Base-by-base conservation (phyloP, 2,797 vertebrate genomes). In the Parambassis ranga region DNA sequence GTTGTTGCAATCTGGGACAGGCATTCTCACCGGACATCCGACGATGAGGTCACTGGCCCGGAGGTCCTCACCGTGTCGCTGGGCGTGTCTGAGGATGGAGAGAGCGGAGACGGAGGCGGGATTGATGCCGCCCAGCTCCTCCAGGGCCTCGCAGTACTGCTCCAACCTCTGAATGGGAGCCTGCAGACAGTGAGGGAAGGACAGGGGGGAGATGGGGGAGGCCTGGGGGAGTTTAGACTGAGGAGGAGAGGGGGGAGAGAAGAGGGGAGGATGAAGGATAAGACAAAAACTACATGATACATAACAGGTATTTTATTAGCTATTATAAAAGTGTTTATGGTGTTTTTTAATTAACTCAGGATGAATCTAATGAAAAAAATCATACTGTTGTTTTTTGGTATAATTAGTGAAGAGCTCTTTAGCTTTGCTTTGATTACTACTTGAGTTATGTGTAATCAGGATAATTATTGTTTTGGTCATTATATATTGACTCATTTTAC, bases 41-140 rank as follows among this genome's bases (percentile, higher is more conserved):
- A 85, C 87, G 75, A 97, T 95, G n/a, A 95, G 93, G 89, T 96
- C 95, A 27, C 93, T 94, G 28, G 94, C 94, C 59, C 95, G 75
- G 66, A 97, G 92, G 85, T 96, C 94, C 79, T 94, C 90, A 71
- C 96, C 95, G 18, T 93, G 92, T 16, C 82, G 89, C 81, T 94
- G 94, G 80, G 91, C 91, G 55, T 94, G 92, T 66, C 81, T 90
- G 27, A 97, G 90, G 79, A 94, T 84, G 56, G 94, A 93, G 69
- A 94, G 83, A 43, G 95, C 93, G 24, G 93, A 92, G 73, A 93
- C 91, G 2, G 94, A 92, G 28, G 92, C 89, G 7, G 93, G 93
- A 38, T 92, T 94, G 35, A 96, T 89, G 3, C 89, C 89, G 0
- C 93, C 91, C 77, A 97, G 89, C 75, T 96, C 95, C 76, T 93